A percentile compares a stretch with the other conserved stretches of the same genome.
These are phyloP conservation scores for Xestia rhomboidea DNA, from an alignment of 2,888 invertebrate genomes.

Conservation along the genomic window DNA sequence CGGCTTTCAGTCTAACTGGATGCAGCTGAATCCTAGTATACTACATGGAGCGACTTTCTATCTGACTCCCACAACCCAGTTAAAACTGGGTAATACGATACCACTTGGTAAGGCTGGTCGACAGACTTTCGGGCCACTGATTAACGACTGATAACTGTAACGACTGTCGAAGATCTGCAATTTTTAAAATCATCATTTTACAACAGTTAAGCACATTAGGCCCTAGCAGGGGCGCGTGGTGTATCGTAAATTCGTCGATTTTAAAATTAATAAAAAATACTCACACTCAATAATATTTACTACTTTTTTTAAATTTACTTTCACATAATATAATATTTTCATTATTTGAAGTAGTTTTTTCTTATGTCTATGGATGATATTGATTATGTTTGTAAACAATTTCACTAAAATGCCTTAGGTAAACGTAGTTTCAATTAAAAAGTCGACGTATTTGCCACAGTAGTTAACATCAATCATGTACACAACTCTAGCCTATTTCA, in stretches of 20 bases:
- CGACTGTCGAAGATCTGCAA: background rate
- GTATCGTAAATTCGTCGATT: too few species aligned
- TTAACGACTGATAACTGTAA: background rate
- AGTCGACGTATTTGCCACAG: background rate
- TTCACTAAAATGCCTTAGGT: too few species aligned
- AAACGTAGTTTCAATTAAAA: too few species aligned
- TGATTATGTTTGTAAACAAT: too few species aligned
- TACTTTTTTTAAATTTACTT: too few species aligned
- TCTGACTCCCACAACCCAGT: background rate
- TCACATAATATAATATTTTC: too few species aligned
- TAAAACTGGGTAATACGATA: background rate
- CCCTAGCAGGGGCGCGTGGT: too few species aligned
- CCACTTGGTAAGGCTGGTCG: background rate
- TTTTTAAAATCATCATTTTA: background rate
- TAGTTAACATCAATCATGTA: constrained; percentile 5
- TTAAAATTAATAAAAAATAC: too few species aligned
- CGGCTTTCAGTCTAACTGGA: background rate
- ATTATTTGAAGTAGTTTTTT: too few species aligned
- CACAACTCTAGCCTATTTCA: background rate
- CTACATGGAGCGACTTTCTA: background rate
- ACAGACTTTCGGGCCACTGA: background rate
- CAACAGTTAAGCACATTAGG: background rate
- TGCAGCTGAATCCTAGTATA: background rate
- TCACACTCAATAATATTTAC: too few species aligned
- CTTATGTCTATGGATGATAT: too few species aligned